Conservation (phyloP, 2,797 vertebrate genomes). For the Rhabdomys pumilio region DNA sequence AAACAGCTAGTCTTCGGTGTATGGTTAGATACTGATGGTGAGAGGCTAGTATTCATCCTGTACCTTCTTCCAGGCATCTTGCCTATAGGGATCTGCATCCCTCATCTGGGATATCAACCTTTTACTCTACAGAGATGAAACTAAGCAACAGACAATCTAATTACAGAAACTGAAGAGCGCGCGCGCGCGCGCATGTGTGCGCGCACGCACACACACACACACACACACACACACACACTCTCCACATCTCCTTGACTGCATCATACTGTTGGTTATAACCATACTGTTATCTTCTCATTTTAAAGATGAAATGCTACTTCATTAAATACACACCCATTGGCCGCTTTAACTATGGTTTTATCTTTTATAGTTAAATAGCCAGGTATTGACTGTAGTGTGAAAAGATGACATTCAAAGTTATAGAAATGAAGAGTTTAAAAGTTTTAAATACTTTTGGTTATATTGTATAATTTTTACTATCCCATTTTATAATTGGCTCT, state of each 20-base stretch:
- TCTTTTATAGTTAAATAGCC: not conserved
- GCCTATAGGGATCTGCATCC: not conserved
- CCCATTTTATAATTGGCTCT: not conserved
- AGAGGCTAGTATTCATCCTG: not conserved
- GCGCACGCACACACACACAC: not conserved
- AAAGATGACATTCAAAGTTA: not conserved
- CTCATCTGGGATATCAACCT: not conserved
- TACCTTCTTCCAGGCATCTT: not conserved
- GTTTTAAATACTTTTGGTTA: not conserved
- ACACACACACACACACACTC: not conserved
- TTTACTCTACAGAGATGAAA: not conserved
- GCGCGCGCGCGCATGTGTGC: too few relatives aligned
- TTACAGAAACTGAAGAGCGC: not conserved
- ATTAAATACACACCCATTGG: not conserved
- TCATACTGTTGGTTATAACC: not conserved
- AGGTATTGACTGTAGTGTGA: not conserved
- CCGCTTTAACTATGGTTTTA: too few relatives aligned
- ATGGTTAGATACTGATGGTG: not conserved
- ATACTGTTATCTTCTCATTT: not conserved
- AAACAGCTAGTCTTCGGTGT: not conserved
- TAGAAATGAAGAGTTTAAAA: not conserved
- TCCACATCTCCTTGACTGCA: not conserved
- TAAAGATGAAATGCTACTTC: not conserved
- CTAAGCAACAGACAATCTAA: not conserved
- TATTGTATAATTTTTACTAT: not conserved